A percentile compares a stretch with the other conserved stretches of the same genome.
Evolutionary conservation across 2,888 invertebrate species (phyloP).

Genomic region (Penaeus monodon): DNA sequence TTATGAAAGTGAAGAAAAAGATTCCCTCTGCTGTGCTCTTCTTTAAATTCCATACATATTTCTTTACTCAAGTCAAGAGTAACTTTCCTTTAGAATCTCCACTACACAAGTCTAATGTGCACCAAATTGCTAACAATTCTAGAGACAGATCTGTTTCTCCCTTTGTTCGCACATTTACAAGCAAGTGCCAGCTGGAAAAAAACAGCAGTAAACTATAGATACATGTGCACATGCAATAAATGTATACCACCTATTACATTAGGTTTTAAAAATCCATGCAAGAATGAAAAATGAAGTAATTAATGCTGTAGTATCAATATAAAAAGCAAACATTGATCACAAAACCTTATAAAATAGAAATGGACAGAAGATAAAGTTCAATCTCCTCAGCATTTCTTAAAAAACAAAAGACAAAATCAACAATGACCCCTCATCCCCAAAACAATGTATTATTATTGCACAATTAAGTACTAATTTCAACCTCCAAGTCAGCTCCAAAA

Average conservation of each 20-base stretch:
- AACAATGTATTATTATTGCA: no score
- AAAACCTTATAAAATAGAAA: no score
- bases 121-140: neutral
- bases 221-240: neutral
- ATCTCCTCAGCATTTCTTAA: no score
- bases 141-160: no score
- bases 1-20: no score
- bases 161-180: neutral
- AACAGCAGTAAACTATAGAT: neutral
- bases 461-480: no score
- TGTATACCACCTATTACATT: constrained; percentile 25
- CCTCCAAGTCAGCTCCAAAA: no score
- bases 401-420: no score
- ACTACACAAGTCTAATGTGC: neutral
- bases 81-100: no score
- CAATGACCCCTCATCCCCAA: no score
- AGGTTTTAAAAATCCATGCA: neutral
- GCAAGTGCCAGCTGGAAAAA: constrained; percentile 7
- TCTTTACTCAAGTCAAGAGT: no score
- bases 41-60: neutral
- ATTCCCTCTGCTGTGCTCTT: neutral
- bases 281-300: neutral
- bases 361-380: no score
- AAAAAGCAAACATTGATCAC: neutral
- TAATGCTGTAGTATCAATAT: neutral